A percentile compares a stretch with the other conserved stretches of the same genome.
Conservation (phyloP, 2,888 invertebrate genomes). For the Terebella lapidaria region DNA sequence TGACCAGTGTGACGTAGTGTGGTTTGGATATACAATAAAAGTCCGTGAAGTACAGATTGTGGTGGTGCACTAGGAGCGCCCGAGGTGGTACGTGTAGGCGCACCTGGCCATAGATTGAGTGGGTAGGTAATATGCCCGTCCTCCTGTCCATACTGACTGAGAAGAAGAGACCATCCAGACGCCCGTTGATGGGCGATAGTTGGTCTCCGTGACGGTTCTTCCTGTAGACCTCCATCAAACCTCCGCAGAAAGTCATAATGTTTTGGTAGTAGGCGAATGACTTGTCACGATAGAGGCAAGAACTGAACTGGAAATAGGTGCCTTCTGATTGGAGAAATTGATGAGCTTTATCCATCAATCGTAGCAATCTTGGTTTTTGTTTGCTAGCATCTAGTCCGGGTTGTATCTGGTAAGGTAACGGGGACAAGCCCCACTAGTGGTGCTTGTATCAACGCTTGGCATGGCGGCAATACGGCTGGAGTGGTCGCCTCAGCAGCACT, state of each 20-base stretch:
- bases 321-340: too few relatives aligned
- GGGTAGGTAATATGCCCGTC: neutral
- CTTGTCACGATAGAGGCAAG: conserved; percentile 23
- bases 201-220: conserved; percentile 18
- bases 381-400: too few relatives aligned
- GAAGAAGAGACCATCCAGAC: conserved; percentile 18
- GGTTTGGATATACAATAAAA: neutral
- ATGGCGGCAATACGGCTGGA: too few relatives aligned
- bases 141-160: conserved; percentile 8
- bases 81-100: neutral
- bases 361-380: too few relatives aligned
- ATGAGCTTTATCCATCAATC: too few relatives aligned
- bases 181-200: conserved; percentile 14
- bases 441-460: too few relatives aligned
- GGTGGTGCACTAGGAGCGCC: neutral
- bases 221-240: conserved; percentile 15
- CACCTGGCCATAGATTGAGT: neutral
- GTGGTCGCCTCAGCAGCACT: too few relatives aligned
- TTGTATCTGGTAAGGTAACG: too few relatives aligned
- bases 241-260: conserved; percentile 6
- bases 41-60: conserved; percentile 2
- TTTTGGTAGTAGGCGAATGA: conserved; percentile 13
- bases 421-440: too few relatives aligned
- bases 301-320: too few relatives aligned
- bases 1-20: conserved; percentile 6